A percentile compares a stretch with the other conserved stretches of the same genome.
Conservation (phyloP, 2,113 vertebrate genomes). For the Cyrtonyx montezumae region DNA sequence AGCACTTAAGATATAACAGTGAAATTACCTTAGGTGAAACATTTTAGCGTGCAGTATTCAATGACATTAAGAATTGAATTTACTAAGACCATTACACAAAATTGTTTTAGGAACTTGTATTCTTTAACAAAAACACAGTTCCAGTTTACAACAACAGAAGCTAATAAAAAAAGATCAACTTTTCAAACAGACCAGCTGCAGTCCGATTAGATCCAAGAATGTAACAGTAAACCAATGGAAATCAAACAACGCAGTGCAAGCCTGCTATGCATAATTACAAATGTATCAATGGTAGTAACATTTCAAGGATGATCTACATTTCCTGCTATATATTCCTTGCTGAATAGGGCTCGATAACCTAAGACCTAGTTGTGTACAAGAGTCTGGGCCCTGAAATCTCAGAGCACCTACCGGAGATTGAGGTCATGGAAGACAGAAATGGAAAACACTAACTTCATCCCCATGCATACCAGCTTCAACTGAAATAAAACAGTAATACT, state of each 20-base stretch:
- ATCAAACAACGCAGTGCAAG: background rate
- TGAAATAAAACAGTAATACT: background rate
- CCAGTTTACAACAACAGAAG: background rate
- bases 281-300: background rate
- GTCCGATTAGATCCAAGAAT: background rate
- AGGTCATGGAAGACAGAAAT: background rate
- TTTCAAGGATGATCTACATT: background rate
- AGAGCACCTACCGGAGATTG: rapidly evolving
- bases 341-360: background rate
- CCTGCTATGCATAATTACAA: background rate
- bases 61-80: background rate
- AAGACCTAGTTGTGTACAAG: background rate
- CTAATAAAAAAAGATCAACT: background rate
- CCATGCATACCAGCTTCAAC: background rate
- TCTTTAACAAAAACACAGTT: background rate
- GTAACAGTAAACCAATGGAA: background rate
- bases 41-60: background rate
- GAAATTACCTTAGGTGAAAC: no score
- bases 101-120: background rate
- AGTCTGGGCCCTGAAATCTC: background rate
- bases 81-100: background rate
- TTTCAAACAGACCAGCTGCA: background rate
- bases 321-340: background rate
- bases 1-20: background rate
- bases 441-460: background rate